Evolutionary conservation across 2,113 vertebrate genomes (phyloP), one percentile per base, ranked within the genome.

Genomic region (Pelmatolapia mariae): DNA sequence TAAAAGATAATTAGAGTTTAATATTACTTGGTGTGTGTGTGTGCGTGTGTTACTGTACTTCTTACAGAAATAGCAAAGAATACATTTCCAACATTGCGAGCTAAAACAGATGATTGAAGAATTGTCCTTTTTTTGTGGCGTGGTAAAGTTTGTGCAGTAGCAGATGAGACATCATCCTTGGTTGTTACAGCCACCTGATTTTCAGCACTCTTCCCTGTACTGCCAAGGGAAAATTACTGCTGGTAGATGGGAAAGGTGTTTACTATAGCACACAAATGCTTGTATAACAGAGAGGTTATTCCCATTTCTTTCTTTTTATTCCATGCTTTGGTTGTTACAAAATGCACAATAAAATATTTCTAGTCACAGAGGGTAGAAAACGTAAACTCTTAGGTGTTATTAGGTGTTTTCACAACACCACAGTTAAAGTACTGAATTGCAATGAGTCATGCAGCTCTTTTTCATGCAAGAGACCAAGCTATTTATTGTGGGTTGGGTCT

Each of bases 401-500:
- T 87, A 90, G 84, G 68, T 87, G 29, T 90, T 92, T 92, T 90
- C 81, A 87, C 87, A 86, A 81, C 87, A 90, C 86, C 81, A 87
- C 66, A 10, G 90, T 91, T 90, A 86, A 94, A 88, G 84, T 53
- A 66, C 82, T 86, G 86, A 94, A 91, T 86, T 89, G 80, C 84
- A 88, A 50, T 92, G 89, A 93, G 88, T 96, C 93, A 93, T 92
- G 79, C 57, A 66, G 63, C 90, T 89, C 88, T 87, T 87, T 91
- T 92, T 87, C 24, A 90, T 87, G 89, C 85, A 82, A 89, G 85
- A 86, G 86, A 85, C 93, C 59, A 18, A 88, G 81, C 82, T 94
- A 89, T 96, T 95, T 95, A 94, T 93, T 89, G 47, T 59, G 80
- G 87, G 59, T 84, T 89, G 93, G 92, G 82, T 88, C 85, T 84